Conservation (phyloP, 2,888 invertebrate species). For the Zhengitettix transpicula region DNA sequence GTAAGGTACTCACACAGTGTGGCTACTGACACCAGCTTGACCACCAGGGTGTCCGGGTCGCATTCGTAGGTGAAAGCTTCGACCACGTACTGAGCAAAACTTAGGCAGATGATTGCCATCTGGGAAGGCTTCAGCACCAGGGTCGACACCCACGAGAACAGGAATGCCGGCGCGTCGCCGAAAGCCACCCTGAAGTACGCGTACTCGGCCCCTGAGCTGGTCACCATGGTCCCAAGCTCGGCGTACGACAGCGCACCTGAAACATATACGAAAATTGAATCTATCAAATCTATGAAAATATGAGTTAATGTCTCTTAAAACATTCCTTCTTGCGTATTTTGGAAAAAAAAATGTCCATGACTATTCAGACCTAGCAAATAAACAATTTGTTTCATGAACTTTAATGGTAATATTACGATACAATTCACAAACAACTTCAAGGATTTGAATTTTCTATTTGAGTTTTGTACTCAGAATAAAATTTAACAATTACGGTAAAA, state of each 20-base stretch:
- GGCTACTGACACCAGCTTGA: constrained; percentile 60
- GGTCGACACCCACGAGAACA: constrained; percentile 88
- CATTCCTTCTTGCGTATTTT: too few species aligned
- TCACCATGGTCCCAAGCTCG: constrained; percentile 89
- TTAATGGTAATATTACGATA: too few species aligned
- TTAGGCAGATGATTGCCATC: constrained; percentile 85
- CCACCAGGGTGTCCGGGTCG: constrained; percentile 64
- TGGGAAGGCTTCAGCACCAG: constrained; percentile 84
- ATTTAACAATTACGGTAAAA: too few species aligned
- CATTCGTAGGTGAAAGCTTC: constrained; percentile 78
- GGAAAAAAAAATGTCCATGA: too few species aligned
- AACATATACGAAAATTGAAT: too few species aligned
- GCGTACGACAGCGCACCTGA: constrained; percentile 83
- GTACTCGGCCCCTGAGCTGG: constrained; percentile 88
- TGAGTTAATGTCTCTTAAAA: too few species aligned
- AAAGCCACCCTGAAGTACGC: constrained; percentile 93
- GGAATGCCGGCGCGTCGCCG: constrained; percentile 78
- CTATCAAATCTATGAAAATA: too few species aligned
- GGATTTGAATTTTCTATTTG: too few species aligned
- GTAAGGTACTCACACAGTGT: constrained; percentile 50
- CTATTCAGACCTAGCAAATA: too few species aligned
- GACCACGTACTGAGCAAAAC: constrained; percentile 85
- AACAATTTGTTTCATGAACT: too few species aligned
- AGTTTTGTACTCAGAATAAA: too few species aligned
- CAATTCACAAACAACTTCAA: too few species aligned